Evolutionary conservation across 2,113 vertebrate genomes (phyloP), one percentile per base, ranked within the genome.

Genomic region (Cinclus mexicanus): DNA sequence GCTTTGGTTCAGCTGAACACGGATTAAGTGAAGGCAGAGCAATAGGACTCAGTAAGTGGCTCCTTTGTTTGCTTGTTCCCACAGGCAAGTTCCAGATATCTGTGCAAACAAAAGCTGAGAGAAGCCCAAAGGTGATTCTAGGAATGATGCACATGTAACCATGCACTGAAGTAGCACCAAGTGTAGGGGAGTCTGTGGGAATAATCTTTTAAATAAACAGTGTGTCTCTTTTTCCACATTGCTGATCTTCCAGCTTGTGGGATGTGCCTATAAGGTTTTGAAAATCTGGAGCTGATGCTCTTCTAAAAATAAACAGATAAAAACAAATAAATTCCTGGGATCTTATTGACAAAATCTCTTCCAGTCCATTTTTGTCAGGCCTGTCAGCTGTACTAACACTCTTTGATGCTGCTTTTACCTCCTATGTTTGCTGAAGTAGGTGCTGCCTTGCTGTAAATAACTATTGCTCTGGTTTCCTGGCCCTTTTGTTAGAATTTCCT

Each of bases 331-430:
- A 67, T 55, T 12, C 23, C 53, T 74, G 59, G 26, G 71, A 50
- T 72, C 23, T 55, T 77, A 60, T 7, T 83, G 75, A 89, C 17
- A 44, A 77, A 80, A 10, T 14, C 74, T 39, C 79, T 83, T 80
- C 76, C 72, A 72, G 71, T 56, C 72, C 12, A 21, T 8, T 9
- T 89, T 90, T 87, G n/a, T 56, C 37, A 85, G 63, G 19, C 50
- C 84, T 50, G 37, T 80, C 94, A 91, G 93, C 87, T 96, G 93
- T 78, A 56, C 79, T 93, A 91, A 93, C 79, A 72, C 37, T 37
- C 85, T 93, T 95, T 94, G 84, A 93, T 93, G 82, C 46, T 74
- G 71, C 71, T 74, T 81, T 85, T 83, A 37, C 52, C 75, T 88
- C 71, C 17, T 80, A 0, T 46, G 37, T 88, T 95, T 89, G 68